Evolutionary conservation across 2,797 vertebrate species (phyloP).

Genomic region (Tangara arthus): DNA sequence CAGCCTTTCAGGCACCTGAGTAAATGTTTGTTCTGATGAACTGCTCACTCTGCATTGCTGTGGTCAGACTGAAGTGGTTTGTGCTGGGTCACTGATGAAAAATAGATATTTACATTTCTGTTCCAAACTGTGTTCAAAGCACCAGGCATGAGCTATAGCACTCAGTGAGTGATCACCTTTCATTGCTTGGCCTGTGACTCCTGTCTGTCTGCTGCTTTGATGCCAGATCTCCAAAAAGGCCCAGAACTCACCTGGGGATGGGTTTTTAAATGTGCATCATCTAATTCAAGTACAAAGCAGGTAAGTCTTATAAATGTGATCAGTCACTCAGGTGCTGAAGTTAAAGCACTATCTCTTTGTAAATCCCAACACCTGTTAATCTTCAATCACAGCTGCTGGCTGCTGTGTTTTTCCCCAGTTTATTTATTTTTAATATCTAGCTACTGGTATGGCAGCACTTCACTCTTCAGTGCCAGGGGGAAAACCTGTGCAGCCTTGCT

Average conservation of each 20-base stretch:
- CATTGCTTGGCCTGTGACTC: neutral
- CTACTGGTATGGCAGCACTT: neutral
- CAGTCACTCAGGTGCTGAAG: neutral
- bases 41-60: neutral
- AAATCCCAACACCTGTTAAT: neutral
- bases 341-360: neutral
- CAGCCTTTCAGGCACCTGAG: neutral
- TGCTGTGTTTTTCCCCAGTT: fast-evolving
- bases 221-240: neutral
- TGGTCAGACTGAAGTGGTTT: neutral
- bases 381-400: neutral
- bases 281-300: neutral
- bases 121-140: neutral
- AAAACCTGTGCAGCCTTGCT: neutral
- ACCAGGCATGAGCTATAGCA: fast-evolving
- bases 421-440: conserved; percentile 26
- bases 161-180: neutral
- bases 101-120: neutral
- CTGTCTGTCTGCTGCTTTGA: neutral
- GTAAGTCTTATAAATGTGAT: neutral
- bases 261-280: neutral
- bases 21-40: neutral
- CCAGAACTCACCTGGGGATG: neutral
- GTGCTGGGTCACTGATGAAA: neutral
- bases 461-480: neutral